Percentiles rank a stretch among this genome's conserved stretches.
Evolutionary conservation across 2,888 invertebrate genomes (phyloP).

Genomic region (Nephrotoma guestfalica): DNA sequence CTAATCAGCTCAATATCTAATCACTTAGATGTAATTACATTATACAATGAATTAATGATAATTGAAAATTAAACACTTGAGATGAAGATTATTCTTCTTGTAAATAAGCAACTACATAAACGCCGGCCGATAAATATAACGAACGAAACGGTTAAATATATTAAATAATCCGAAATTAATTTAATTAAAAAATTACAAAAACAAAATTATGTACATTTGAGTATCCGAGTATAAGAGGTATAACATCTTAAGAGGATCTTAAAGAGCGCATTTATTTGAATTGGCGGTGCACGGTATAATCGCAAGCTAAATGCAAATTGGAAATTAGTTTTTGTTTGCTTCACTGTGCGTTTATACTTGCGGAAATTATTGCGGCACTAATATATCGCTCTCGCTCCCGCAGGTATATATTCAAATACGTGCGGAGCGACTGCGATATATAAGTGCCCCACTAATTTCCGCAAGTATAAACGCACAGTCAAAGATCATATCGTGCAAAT

Average conservation of each 20-base stretch:
- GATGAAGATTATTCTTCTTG: neutral
- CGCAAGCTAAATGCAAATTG: neutral
- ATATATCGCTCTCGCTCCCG: too few relatives aligned
- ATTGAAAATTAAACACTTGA: neutral
- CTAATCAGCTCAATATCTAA: neutral
- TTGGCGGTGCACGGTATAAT: neutral
- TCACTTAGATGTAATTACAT: neutral
- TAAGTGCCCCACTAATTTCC: too few relatives aligned
- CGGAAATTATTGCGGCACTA: too few relatives aligned
- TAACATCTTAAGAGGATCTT: neutral
- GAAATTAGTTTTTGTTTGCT: neutral
- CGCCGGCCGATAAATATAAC: neutral
- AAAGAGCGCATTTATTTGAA: neutral
- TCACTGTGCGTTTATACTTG: neutral
- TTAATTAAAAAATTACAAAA: neutral
- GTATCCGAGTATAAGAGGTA: neutral
- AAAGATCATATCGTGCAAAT: too few relatives aligned
- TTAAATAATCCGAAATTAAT: neutral
- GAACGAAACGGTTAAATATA: neutral
- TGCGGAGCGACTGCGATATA: too few relatives aligned
- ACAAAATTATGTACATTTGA: neutral
- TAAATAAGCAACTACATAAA: neutral
- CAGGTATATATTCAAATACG: too few relatives aligned
- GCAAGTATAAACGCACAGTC: too few relatives aligned
- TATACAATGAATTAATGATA: neutral